Evolutionary conservation across 2,113 vertebrate species (phyloP), one percentile per base, ranked within the genome.

Genomic region (Oreochromis aureus): DNA sequence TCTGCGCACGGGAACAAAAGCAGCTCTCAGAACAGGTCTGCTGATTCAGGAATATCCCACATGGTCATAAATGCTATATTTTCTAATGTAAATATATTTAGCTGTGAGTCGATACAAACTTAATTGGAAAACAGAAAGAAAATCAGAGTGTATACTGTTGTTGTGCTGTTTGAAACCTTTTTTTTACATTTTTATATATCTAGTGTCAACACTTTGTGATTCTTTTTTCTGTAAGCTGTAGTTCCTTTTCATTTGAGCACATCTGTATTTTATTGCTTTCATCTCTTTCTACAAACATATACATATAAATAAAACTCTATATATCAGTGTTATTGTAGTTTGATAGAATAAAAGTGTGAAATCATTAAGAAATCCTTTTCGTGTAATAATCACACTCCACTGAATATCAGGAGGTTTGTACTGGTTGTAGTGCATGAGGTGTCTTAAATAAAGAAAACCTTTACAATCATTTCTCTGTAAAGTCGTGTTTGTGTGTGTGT

Each of bases 371-470:
- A 93, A 90, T 92, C 12, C 59, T 81, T 82, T 90, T 19, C n/a
- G 41, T 94, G 81, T 90, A 82, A 89, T 91, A 87, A 94, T 92
- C 63, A 66, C 93, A 94, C 94, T 95, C 91, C 93, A 90, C 30
- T 86, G 34, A 44, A 44, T 84, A 80, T 36, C 41, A 92, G 86
- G 63, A 82, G 4, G 39, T 87, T 87, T 51, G 90, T 85, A 82
- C 63, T 87, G 58, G 58, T 89, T 92, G 80, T 92, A 63, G 58
- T 91, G 89, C 88, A 90, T 91, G 82, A 85, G 39, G 61, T 91
- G 24, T 92, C 79, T 86, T 89, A 61, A 94, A 93, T 96, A 96
- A 96, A 96, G 66, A 82, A 90, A 84, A 91, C 12, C 12, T 83
- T 92, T 30, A 41, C 46, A 81, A 89, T 63, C 11, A 18, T 10